Evolutionary conservation across 2,888 invertebrate species (phyloP).

Genomic region (Tupiocoris notatus): DNA sequence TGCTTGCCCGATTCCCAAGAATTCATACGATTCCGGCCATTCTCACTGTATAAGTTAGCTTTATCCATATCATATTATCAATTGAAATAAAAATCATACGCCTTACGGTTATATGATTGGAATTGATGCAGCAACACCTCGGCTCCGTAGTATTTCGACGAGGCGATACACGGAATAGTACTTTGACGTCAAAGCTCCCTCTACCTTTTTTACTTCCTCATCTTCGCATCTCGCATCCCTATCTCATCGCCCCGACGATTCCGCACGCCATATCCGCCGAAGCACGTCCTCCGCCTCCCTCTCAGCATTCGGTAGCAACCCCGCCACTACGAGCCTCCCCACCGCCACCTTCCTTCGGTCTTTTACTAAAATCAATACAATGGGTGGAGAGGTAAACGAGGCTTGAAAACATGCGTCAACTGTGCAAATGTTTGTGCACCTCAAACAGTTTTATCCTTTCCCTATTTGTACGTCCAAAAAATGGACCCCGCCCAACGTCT

Average conservation of each 20-base stretch:
- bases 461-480: constrained; percentile 41
- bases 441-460: constrained; percentile 44
- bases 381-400: constrained; percentile 57
- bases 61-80: too few relatives aligned
- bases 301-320: too few relatives aligned
- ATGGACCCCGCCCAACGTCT: constrained; percentile 24
- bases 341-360: background rate
- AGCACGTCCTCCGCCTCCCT: background rate
- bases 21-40: too few relatives aligned
- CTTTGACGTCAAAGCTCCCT: background rate
- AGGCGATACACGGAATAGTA: too few relatives aligned
- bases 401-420: constrained; percentile 65
- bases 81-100: too few relatives aligned
- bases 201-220: background rate
- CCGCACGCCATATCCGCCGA: constrained; percentile 19
- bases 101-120: too few relatives aligned
- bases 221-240: background rate
- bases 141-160: too few relatives aligned
- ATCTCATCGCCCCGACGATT: background rate
- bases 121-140: too few relatives aligned
- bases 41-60: too few relatives aligned
- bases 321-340: background rate
- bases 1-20: too few relatives aligned
- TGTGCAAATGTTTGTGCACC: constrained; percentile 54
- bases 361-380: constrained; percentile 58